These are phyloP conservation scores for Pterostichus madidus DNA, from an alignment of 2,888 invertebrate genomes.

Conservation along the genomic window DNA sequence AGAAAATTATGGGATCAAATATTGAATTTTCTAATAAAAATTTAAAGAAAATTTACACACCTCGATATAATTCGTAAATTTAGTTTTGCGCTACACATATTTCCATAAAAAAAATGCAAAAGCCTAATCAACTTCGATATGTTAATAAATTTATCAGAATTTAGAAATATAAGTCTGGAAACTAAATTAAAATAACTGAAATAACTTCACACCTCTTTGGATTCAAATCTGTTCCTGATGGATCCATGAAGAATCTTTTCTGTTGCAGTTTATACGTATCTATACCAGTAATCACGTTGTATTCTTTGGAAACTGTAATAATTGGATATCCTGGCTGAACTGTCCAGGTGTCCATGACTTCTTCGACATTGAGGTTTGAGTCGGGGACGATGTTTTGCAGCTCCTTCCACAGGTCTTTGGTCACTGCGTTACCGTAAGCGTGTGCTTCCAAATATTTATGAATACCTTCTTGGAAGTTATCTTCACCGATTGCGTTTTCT, in stretches of 20 bases:
- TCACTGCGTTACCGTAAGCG: conserved; percentile 88
- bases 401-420: conserved; percentile 86
- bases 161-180: neutral
- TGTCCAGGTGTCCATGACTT: conserved; percentile 92
- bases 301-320: conserved; percentile 80
- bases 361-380: conserved; percentile 79
- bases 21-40: neutral
- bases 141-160: too few relatives aligned
- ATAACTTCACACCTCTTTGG: conserved; percentile 69
- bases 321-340: conserved; percentile 93
- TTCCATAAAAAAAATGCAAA: too few relatives aligned
- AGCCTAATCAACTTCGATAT: too few relatives aligned
- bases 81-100: too few relatives aligned
- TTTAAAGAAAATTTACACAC: too few relatives aligned
- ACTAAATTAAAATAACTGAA: neutral
- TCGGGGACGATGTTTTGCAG: conserved; percentile 79
- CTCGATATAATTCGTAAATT: too few relatives aligned
- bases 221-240: conserved; percentile 77
- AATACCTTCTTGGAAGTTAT: conserved; percentile 86
- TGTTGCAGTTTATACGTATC: conserved; percentile 83
- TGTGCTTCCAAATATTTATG: conserved; percentile 86
- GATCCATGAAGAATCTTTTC: conserved; percentile 86
- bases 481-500: conserved; percentile 87
- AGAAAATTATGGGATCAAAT: too few relatives aligned
- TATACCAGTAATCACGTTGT: conserved; percentile 69